Conservation (phyloP, 2,113 vertebrate species). For the Salvelinus fontinalis region DNA sequence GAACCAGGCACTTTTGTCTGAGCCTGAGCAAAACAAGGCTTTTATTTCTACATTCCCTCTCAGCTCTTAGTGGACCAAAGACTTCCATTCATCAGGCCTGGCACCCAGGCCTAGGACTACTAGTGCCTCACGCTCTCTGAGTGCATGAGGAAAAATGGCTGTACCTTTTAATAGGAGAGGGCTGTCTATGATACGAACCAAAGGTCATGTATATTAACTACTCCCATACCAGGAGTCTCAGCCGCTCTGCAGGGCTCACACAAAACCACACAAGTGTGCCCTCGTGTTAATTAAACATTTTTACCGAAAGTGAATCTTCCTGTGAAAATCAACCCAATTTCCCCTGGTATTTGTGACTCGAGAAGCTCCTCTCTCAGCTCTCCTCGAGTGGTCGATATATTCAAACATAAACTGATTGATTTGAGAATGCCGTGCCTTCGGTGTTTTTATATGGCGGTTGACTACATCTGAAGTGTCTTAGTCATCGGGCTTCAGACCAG, state of each 20-base stretch:
- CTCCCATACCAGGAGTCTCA: constrained; percentile 50
- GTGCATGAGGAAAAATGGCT: constrained; percentile 54
- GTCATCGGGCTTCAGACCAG: constrained; percentile 75
- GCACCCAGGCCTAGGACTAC: constrained; percentile 48
- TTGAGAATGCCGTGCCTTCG: constrained; percentile 72
- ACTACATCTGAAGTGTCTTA: constrained; percentile 77
- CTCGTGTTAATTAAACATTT: constrained; percentile 79
- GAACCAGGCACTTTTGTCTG: constrained; percentile 49
- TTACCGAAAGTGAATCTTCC: constrained; percentile 68
- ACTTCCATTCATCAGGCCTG: constrained; percentile 63
- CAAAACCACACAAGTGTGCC: constrained; percentile 64
- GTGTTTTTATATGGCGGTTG: constrained; percentile 68
- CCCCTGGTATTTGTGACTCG: constrained; percentile 65
- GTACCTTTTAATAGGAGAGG: constrained; percentile 61
- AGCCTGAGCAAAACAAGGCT: constrained; percentile 51
- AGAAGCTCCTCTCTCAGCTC: constrained; percentile 68
- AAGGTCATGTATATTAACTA: constrained; percentile 46
- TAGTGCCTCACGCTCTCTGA: constrained; percentile 57
- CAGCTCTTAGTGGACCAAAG: constrained; percentile 56
- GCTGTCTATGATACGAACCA: constrained; percentile 43
- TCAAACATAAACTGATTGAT: constrained; percentile 83
- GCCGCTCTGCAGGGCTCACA: constrained; percentile 21
- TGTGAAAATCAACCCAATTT: constrained; percentile 66
- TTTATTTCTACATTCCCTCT: constrained; percentile 46
- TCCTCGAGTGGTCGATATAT: constrained; percentile 76